These are phyloP conservation scores for Varecia variegata DNA, from an alignment of 2,797 vertebrate species.

Conservation along the genomic window DNA sequence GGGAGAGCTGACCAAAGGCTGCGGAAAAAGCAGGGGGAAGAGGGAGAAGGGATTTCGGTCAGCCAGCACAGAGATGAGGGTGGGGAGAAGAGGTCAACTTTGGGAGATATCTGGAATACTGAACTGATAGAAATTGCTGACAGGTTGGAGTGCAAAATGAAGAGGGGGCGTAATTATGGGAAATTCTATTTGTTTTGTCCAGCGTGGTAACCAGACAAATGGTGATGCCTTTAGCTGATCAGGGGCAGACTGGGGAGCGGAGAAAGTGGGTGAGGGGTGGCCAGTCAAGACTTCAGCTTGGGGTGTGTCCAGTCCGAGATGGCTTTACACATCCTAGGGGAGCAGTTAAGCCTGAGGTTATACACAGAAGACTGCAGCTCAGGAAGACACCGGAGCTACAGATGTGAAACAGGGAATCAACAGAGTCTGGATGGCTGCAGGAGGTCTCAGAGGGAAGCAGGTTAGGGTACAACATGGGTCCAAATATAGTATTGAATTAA, in stretches of 20 bases:
- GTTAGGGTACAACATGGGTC: background rate
- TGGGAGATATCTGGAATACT: background rate
- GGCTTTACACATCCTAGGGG: background rate
- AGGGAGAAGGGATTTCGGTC: background rate
- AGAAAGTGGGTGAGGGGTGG: rapidly evolving
- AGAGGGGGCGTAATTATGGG: background rate
- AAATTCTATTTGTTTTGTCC: background rate
- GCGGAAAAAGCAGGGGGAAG: background rate
- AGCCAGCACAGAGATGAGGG: background rate
- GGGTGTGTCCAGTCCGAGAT: background rate
- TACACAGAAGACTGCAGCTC: background rate
- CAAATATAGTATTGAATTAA: background rate
- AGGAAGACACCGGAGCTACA: background rate
- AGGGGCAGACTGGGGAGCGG: background rate
- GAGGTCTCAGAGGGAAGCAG: background rate
- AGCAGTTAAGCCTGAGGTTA: background rate
- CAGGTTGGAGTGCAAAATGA: background rate
- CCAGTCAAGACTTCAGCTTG: background rate
- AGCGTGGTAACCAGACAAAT: background rate
- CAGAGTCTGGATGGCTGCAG: background rate
- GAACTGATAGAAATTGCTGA: background rate
- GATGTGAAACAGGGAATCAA: background rate
- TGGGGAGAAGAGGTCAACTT: background rate
- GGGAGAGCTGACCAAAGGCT: background rate
- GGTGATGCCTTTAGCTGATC: background rate